These are phyloP conservation scores for Mellilla xanthometata DNA, from an alignment of 2,888 invertebrate genomes.

Conservation along the genomic window DNA sequence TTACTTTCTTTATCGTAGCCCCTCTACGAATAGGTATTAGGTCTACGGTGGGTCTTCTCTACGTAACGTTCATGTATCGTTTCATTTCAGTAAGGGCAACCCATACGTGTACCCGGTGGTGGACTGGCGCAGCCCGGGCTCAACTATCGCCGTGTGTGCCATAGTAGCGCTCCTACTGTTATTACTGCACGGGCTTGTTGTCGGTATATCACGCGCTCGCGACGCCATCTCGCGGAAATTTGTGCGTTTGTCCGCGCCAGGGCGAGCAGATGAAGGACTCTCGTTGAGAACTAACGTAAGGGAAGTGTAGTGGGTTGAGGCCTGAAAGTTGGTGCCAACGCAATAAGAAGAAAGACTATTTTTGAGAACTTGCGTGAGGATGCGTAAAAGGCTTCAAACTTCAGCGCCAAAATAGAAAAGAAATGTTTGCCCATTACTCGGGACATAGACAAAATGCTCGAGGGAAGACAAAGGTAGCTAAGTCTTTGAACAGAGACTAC, in stretches of 20 bases:
- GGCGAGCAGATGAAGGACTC: conserved; percentile 45
- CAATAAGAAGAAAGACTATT: no score
- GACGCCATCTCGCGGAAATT: conserved; percentile 48
- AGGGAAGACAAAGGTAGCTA: no score
- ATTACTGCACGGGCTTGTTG: conserved; percentile 82
- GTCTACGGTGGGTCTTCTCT: no score
- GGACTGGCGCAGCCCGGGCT: conserved; percentile 87
- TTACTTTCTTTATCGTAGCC: no score
- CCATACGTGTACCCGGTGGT: conserved; percentile 89
- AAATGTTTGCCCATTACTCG: no score
- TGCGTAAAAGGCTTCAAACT: no score
- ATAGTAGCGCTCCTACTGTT: conserved; percentile 85
- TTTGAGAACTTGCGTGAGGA: no score
- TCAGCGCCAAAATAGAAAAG: no score
- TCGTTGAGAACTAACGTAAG: conserved; percentile 41
- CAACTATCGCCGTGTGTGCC: conserved; percentile 82
- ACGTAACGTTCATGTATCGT: background rate
- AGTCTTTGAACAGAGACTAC: no score
- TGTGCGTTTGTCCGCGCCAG: conserved; percentile 41
- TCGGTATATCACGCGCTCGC: conserved; percentile 78
- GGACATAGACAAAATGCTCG: no score
- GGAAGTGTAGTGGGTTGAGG: conserved; percentile 5
- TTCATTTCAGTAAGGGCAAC: conserved; percentile 80
- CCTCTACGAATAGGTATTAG: no score
- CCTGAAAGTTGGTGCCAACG: no score